Conservation (phyloP, 1,140 invertebrate species). For the Probaryconus sp. region DNA sequence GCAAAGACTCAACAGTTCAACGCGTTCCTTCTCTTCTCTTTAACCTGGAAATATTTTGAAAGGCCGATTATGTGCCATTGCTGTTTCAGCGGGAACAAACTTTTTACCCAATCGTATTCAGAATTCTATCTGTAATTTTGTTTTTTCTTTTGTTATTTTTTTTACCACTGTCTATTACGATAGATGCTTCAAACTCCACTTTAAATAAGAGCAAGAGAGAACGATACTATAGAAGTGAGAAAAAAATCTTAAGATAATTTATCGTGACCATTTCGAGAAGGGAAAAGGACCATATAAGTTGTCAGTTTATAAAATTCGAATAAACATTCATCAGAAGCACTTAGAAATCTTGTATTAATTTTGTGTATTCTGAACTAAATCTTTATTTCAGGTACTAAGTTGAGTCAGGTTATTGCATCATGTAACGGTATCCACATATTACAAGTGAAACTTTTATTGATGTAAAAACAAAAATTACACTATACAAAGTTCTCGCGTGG, state of each 20-base stretch:
- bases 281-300: too few relatives aligned
- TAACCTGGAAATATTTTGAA: conserved; percentile 48
- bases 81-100: conserved; percentile 11
- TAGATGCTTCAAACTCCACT: conserved; percentile 40
- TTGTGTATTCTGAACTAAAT: too few relatives aligned
- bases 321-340: too few relatives aligned
- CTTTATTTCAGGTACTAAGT: too few relatives aligned
- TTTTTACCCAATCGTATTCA: conserved; percentile 34
- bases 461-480: too few relatives aligned
- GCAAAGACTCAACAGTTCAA: conserved; percentile 11
- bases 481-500: too few relatives aligned
- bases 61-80: conserved; percentile 15
- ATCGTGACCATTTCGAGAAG: too few relatives aligned
- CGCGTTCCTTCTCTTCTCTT: neutral
- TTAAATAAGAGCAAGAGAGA: conserved; percentile 21
- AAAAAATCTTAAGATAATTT: conserved; percentile 40
- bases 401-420: too few relatives aligned
- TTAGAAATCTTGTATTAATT: too few relatives aligned
- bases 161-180: conserved; percentile 45
- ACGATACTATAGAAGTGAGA: neutral
- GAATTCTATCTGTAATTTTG: conserved; percentile 3
- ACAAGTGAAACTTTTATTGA: too few relatives aligned
- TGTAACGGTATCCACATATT: too few relatives aligned
- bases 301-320: too few relatives aligned
- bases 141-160: conserved; percentile 18